phyloP scores from a whole-genome alignment of 2,888 invertebrate species.

The Ryuthela nishihirai region DNA sequence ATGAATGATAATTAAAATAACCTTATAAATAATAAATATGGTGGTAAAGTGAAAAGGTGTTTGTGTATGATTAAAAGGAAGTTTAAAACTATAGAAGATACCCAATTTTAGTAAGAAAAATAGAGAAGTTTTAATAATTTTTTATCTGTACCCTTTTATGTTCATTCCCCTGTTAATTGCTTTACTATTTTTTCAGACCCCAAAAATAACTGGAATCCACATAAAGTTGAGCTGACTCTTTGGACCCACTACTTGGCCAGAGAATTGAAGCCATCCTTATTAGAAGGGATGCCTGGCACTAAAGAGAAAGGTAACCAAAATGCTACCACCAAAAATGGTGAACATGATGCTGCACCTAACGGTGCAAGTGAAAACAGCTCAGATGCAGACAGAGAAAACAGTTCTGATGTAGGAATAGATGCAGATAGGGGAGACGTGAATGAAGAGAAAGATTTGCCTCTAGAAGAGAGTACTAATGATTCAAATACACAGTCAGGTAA shows the following conservation, averaged over 20 bases:
- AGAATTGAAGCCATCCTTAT: constrained; percentile 76
- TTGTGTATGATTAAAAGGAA: no score
- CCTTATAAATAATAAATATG: no score
- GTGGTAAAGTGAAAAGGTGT: no score
- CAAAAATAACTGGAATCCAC: constrained; percentile 51
- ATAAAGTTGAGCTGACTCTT: constrained; percentile 79
- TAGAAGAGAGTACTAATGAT: constrained; percentile 33
- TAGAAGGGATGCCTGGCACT: constrained; percentile 65
- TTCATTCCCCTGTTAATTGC: background rate
- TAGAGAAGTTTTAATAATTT: background rate
- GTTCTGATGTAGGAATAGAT: constrained; percentile 7
- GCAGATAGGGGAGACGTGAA: constrained; percentile 12
- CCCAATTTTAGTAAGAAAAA: no score
- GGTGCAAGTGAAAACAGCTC: background rate
- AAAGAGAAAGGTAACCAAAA: background rate
- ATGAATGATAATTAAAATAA: no score
- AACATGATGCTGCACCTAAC: constrained; percentile 11
- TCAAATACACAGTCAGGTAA: constrained; percentile 33
- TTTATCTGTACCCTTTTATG: background rate
- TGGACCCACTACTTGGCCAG: constrained; percentile 90
- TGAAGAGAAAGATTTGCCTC: constrained; percentile 31
- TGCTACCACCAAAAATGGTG: constrained; percentile 16
- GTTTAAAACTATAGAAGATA: no score
- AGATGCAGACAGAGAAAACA: constrained; percentile 13
- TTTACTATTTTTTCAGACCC: constrained; percentile 33